Base-by-base conservation (phyloP, 2,888 invertebrate genomes). In the Tipula unca region DNA sequence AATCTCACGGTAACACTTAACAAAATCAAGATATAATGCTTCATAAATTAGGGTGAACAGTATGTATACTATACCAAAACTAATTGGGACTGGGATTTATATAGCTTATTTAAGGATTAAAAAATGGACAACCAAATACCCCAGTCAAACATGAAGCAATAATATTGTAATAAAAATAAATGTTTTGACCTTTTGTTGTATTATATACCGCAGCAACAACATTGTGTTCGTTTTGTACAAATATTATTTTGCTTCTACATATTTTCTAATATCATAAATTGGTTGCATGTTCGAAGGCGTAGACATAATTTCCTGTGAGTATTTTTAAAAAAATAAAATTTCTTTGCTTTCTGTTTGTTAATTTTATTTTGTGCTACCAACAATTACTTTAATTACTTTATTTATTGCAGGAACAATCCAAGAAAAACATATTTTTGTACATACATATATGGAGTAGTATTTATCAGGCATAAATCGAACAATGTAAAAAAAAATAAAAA, bases 351-450 rank as follows among this genome's bases (percentile, higher is more conserved):
- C n/a, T 17, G 48, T 17, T n/a, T 48, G n/a, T 17, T 48, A n/a
- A n/a, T n/a, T 69, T 25, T 25, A 1, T 69, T 20, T 69, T 69
- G 25, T 69, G 69, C 69, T 69, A 69, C 20, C 5, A 69, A 69
- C 69, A 69, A 69, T 69, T 69, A 69, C 69, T 69, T 69, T 69
- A 69, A 69, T 69, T 69, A 69, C 69, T 69, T 69, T 69, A 69
- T 69, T 69, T 69, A 69, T 69, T 69, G 69, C 69, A 69, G 69
- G 69, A 69, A 69, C 69, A 69, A 69, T 69, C 25, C 69, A 25
- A 69, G 69, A 69, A 69, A 2, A 25, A 69, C 20, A 69, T 69
- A 10, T 69, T 69, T 69, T 69, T 13, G 20, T 69, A 69, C n/a
- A 69, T 25, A 69, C 14, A 69, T 25, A 25, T 69, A 10, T 1